phyloP scores from a whole-genome alignment of 2,888 invertebrate species.

The Aphelenchoides bicaudatus region DNA sequence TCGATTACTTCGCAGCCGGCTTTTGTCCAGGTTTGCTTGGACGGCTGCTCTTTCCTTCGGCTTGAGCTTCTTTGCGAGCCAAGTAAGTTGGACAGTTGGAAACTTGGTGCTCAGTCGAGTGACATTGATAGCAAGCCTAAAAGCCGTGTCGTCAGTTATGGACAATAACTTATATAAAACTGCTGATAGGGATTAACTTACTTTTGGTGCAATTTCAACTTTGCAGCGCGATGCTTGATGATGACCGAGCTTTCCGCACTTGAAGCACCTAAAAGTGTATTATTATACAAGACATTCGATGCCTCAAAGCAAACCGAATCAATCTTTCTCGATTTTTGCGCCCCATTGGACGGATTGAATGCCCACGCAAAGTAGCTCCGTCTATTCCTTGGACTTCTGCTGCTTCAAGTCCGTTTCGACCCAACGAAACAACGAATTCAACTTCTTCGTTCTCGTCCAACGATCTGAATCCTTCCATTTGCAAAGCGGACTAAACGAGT shows the following conservation, averaged over 20 bases:
- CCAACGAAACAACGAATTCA: conserved; percentile 8
- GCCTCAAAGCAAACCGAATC: not conserved
- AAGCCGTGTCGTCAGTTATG: conserved; percentile 20
- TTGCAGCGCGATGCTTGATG: conserved; percentile 31
- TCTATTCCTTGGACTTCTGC: not conserved
- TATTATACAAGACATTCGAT: not conserved
- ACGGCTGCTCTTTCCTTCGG: too few relatives aligned
- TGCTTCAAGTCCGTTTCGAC: conserved; percentile 5
- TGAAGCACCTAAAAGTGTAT: conserved; percentile 25
- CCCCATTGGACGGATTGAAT: conserved; percentile 9
- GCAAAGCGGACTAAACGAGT: conserved; percentile 1
- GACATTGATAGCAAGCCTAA: conserved; percentile 32
- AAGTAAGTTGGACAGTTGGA: conserved; percentile 30
- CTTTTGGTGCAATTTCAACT: conserved; percentile 13
- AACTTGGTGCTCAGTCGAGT: conserved; percentile 26
- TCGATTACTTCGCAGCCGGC: too few relatives aligned
- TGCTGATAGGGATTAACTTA: conserved; percentile 18
- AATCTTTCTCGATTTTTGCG: conserved; percentile 6
- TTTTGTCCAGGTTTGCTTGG: too few relatives aligned
- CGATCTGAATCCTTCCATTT: conserved; percentile 8
- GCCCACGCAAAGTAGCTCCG: conserved; percentile 10
- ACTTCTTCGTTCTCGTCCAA: conserved; percentile 14
- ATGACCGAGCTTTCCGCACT: conserved; percentile 29
- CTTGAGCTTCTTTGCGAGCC: not conserved
- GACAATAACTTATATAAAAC: too few relatives aligned